These are phyloP conservation scores for Heliconius ismenius DNA, from an alignment of 2,888 invertebrate genomes.

Conservation along the genomic window DNA sequence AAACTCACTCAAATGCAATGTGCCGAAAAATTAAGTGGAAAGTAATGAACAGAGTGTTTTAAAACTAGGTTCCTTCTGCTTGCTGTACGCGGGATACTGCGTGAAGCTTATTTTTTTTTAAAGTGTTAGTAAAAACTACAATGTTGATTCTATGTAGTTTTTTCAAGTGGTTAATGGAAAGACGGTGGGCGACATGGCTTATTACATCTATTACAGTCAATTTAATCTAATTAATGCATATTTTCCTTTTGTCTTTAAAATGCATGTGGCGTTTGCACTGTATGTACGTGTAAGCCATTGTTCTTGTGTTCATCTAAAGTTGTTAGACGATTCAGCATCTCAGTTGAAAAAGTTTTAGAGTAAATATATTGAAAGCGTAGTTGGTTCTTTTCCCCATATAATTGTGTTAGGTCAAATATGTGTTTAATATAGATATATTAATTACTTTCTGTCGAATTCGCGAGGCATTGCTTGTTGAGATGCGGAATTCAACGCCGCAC, in stretches of 20 bases:
- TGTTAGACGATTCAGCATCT: neutral
- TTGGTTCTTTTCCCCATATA: no score
- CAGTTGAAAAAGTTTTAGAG: neutral
- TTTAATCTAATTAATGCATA: slow-evolving; percentile 20
- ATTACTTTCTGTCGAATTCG: no score
- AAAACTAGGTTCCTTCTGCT: no score
- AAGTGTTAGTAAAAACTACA: neutral
- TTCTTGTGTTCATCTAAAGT: neutral
- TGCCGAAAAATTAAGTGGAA: no score
- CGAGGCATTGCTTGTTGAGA: no score
- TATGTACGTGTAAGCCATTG: neutral
- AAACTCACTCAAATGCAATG: no score
- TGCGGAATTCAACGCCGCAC: no score
- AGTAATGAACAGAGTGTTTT: no score
- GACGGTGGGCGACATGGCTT: slow-evolving; percentile 21
- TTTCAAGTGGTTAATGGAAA: neutral
- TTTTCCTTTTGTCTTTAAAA: neutral
- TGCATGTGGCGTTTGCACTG: neutral
- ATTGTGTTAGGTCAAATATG: no score
- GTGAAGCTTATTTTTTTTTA: neutral
- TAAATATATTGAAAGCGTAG: no score
- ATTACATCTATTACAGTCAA: slow-evolving; percentile 32
- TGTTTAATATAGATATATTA: no score
- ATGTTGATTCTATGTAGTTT: neutral
- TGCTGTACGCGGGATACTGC: neutral